Evolutionary conservation across 2,797 vertebrate genomes (phyloP), one percentile per base, ranked within the genome.

Genomic region (Pseudomugil gertrudae): DNA sequence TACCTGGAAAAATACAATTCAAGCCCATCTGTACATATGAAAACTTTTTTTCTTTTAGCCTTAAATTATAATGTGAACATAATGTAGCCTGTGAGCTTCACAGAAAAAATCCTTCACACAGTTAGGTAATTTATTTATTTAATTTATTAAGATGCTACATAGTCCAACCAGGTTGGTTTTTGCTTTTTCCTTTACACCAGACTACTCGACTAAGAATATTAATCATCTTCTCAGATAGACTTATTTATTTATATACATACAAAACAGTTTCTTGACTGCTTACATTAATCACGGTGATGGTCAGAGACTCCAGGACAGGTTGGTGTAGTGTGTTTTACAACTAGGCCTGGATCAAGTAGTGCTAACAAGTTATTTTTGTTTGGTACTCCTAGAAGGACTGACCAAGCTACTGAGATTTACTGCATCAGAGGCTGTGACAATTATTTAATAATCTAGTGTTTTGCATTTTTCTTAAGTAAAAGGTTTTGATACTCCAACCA

Each of bases 61-160:
- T 40, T 19, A 2, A 45, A 3, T 21, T 45, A 19, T 36, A 35
- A 53, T 45, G 7, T 43, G 17, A 19, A 40, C 11, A 7, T 10
- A n/a, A 48, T 62, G 55, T 48, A 35, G 10, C 48, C 58, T 53
- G 51, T 45, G 56, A 58, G 21, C 33, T n/a, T 61, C 58, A 67
- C 66, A 93, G 84, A 66, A 93, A 94, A 96, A 92, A 82, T 94
- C n/a, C 81, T 84, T 86, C 79, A 94, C 92, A 92, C 79, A 29
- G 53, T 91, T 91, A 81, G 86, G 90, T 94, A 84, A 91, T 96
- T 96, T 95, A 96, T 95, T 97, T 93, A 94, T 95, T 96, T 94
- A 91, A 94, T 95, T 95, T 95, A 95, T 95, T 92, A 95, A 95
- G 96, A 96, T 97, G 96, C 96, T 98, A 98, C 96, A 98, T 94